phyloP scores from a whole-genome alignment of 2,888 invertebrate genomes.

The Eupeodes latifasciatus region DNA sequence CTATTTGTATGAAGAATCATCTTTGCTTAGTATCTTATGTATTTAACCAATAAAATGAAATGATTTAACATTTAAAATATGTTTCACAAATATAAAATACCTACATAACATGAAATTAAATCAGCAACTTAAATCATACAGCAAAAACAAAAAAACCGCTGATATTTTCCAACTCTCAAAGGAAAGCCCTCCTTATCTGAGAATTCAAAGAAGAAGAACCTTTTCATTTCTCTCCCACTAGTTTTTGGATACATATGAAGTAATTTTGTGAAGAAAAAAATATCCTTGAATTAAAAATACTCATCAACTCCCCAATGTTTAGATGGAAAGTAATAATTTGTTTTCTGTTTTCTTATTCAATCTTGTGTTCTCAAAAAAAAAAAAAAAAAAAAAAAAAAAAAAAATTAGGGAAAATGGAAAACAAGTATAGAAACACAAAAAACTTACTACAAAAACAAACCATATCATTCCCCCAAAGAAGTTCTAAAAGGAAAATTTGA shows the following conservation, averaged over 20 bases:
- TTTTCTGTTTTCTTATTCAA: neutral
- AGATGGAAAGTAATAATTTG: neutral
- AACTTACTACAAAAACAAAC: constrained; percentile 14
- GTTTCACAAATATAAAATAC: too few relatives aligned
- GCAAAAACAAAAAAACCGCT: neutral
- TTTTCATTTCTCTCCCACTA: neutral
- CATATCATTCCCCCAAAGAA: neutral
- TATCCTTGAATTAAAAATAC: constrained; percentile 7
- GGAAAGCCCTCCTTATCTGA: neutral
- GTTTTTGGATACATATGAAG: neutral
- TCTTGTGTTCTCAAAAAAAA: neutral
- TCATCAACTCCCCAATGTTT: neutral
- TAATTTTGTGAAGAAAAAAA: neutral
- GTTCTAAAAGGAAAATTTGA: constrained; percentile 24
- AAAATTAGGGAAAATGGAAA: neutral
- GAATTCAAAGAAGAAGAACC: neutral
- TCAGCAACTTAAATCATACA: neutral
- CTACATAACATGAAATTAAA: neutral
- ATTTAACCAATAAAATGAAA: too few relatives aligned
- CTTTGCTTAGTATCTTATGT: too few relatives aligned
- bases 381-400: too few relatives aligned
- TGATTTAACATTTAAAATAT: too few relatives aligned
- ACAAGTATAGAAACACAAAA: neutral
- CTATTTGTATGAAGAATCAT: too few relatives aligned
- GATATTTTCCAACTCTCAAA: neutral